A percentile compares a stretch with the other conserved stretches of the same genome.
These are phyloP conservation scores for Hydrotaea diabolus DNA, from an alignment of 2,888 invertebrate species.

Conservation along the genomic window DNA sequence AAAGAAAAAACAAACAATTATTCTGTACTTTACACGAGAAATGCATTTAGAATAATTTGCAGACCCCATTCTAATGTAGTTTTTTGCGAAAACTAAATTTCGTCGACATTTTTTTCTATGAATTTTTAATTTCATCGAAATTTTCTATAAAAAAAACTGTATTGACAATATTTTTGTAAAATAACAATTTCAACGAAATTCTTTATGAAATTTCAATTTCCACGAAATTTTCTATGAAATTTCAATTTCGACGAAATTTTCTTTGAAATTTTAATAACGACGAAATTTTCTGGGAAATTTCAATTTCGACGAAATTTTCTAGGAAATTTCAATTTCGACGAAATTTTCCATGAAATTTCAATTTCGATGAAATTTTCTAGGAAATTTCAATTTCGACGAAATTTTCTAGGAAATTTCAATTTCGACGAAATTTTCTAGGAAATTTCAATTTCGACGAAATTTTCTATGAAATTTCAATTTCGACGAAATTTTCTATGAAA, in stretches of 20 bases:
- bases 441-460: not conserved
- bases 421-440: too few species aligned
- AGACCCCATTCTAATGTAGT: too few species aligned
- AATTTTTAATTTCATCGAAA: not conserved
- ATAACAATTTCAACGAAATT: not conserved
- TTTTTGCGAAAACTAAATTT: too few species aligned
- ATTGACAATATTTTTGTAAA: not conserved
- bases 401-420: too few species aligned
- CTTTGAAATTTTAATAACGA: not conserved
- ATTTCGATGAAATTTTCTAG: not conserved
- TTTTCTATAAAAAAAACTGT: not conserved
- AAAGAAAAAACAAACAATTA: too few species aligned
- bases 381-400: too few species aligned
- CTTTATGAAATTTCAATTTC: not conserved
- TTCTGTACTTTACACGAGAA: too few species aligned
- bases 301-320: not conserved
- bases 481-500: not conserved
- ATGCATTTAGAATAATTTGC: too few species aligned
- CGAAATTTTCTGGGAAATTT: not conserved
- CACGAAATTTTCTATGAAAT: not conserved
- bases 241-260: not conserved
- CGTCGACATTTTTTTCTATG: too few species aligned
- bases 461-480: not conserved
- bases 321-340: not conserved
- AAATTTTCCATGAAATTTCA: too few species aligned